Evolutionary conservation across 2,888 invertebrate genomes (phyloP), one percentile per base, ranked within the genome.

Genomic region (Agriopis aurantiaria): DNA sequence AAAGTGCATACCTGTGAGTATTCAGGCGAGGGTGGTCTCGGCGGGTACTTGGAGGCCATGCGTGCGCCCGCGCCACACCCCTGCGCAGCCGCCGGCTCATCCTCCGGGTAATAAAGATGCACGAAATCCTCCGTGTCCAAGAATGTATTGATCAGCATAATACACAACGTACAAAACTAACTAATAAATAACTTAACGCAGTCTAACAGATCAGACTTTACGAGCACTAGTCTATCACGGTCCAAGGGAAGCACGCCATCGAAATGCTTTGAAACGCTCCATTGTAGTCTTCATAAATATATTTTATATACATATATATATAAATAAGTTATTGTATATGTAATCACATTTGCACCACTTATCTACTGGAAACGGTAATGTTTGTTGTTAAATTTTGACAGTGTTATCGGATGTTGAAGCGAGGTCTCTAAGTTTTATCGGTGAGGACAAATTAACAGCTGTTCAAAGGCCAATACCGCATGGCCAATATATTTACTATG

Each of bases 71-170:
- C 93, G 49, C 92, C 92, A 78, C 93, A 93, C 60, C 93, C 93
- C 79, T 93, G 93, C 67, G 88, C 85, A 65, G 88, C 85, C 57
- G 88, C 84, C 57, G 89, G 85, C 84, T 94, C 94, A 91, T 94
- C 94, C 86, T 94, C 94, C 68, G 93, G 88, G 75, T 94, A 94
- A 84, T 94, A 93, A 65, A 94, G 85, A 74, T 94, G 94, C 90
- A 94, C 94, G 91, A 94, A 94, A 88, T 94, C 94, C 85, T 94
- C 94, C 91, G 94, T 94, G 91, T 94, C 94, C 89, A 94, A 88
- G 82, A 85, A 93, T 68, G 94, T 94, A 85, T 94, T 94, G 89
- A 94, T 94, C 93, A 94, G 89, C 94, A 94, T 94, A 90, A 85
- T 91, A 89, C 88, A 88, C 85, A 85, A 76, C 78, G 80, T 86